Percentiles rank a stretch among this genome's conserved stretches.
Conservation (phyloP, 2,113 vertebrate species). For the Puntigrus tetrazona region DNA sequence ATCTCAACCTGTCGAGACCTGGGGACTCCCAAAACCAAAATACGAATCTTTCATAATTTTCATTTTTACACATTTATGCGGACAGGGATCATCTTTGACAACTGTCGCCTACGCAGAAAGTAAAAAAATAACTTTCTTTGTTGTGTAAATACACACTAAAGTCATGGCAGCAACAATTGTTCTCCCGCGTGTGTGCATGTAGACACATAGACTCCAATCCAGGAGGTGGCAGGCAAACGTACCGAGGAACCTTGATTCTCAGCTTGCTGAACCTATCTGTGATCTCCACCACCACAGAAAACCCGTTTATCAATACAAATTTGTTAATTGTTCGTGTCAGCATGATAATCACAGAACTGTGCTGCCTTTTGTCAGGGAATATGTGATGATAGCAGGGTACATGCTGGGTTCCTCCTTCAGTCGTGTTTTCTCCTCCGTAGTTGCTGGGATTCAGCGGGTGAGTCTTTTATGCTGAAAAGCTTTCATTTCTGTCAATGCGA, state of each 20-base stretch:
- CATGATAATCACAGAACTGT: not conserved
- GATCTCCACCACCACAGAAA: not conserved
- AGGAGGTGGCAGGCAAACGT: not conserved
- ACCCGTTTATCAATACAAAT: not conserved
- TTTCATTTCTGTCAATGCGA: slow-evolving; percentile 28
- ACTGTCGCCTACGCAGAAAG: too few species aligned
- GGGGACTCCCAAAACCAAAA: too few species aligned
- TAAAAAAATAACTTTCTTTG: too few species aligned
- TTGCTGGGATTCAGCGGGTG: not conserved
- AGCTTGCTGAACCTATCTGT: not conserved
- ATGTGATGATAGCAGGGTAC: not conserved
- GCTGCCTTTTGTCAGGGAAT: not conserved
- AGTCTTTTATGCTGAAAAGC: slow-evolving; percentile 30
- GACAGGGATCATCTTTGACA: too few species aligned
- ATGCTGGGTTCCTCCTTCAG: not conserved
- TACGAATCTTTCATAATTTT: too few species aligned
- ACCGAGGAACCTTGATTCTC: not conserved
- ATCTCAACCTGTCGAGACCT: too few species aligned
- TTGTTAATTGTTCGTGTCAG: not conserved
- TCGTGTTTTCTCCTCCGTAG: not conserved
- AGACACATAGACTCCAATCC: not conserved
- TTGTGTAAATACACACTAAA: too few species aligned
- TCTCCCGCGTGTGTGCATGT: not conserved
- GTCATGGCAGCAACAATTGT: not conserved
- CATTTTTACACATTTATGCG: too few species aligned